Base-by-base conservation (phyloP, 2,113 vertebrate species). In the Oceanodroma tethys region DNA sequence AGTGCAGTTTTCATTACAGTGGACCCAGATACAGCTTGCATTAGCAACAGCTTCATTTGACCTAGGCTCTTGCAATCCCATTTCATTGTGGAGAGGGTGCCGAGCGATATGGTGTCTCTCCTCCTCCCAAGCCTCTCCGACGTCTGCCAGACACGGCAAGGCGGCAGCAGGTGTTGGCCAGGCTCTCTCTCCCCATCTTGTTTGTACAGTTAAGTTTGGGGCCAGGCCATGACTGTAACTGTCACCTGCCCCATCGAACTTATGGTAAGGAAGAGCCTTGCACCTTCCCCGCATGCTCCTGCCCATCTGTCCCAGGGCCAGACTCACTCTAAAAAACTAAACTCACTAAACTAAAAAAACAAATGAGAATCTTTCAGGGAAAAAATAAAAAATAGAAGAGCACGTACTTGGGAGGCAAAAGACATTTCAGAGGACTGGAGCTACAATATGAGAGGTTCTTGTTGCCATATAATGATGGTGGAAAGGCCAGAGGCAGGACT, bases 41-140 rank as follows among this genome's bases (percentile, higher is more conserved):
- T 81, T 68, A 76, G 52, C 32, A 12, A 85, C 53, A 42, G 29
- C 68, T 86, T 63, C 45, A 52, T 88, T 36, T 85, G 70, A 56
- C 68, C 25, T 7, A 20, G 76, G 60, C 83, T 79, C 70, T 22
- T 76, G 36, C 76, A 75, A 45, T 13, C 45, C 32, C 22, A 30
- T 68, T 95, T 91, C 48, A 60, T 19, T 3, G 1, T 18, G 36
- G 30, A 71, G 36, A 80, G 52, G 6, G 16, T 72, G 42, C 48
- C 0, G 3, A 76, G 38, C 1, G 1, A 50, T 62, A 15, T 0
- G 6, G 23, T 83, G 52, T 62, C 63, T 60, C 22, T 68, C 26
- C 43, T 80, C 58, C 65, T 85, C 67, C 58, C 58, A 59, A 26
- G 19, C 34, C 84, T 86, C 75, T 78, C 68, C 6, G 4, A 22